A percentile compares a stretch with the other conserved stretches of the same genome.
phyloP scores from a whole-genome alignment of 2,113 vertebrate genomes.

The Ochotona princeps region DNA sequence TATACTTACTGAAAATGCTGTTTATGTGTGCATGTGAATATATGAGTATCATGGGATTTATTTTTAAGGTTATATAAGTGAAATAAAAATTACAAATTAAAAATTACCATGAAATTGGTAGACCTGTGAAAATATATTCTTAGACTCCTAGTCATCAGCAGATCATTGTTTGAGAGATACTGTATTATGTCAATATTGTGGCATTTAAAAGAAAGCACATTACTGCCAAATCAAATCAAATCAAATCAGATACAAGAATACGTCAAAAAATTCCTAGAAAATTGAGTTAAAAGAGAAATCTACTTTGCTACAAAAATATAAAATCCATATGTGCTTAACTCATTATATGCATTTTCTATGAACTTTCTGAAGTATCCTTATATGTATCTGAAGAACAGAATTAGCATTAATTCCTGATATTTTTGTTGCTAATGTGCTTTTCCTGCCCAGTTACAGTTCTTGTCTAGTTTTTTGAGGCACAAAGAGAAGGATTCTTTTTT shows the following conservation, averaged over 20 bases:
- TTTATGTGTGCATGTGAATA: not conserved
- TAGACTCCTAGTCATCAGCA: not conserved
- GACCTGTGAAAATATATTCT: not conserved
- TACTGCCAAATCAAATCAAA: not conserved
- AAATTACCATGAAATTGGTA: slow-evolving; percentile 17
- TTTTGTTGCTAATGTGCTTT: slow-evolving; percentile 36
- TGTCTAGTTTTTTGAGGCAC: not conserved
- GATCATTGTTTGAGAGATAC: not conserved
- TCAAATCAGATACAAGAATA: not conserved
- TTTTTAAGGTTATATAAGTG: slow-evolving; percentile 4
- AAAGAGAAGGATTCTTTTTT: not conserved
- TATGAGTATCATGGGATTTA: not conserved
- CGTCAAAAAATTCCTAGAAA: too few relatives aligned
- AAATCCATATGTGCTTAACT: too few relatives aligned
- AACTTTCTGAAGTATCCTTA: too few relatives aligned
- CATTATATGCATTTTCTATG: too few relatives aligned
- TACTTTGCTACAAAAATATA: too few relatives aligned
- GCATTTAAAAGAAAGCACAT: slow-evolving; percentile 6
- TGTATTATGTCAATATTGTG: not conserved
- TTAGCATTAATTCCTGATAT: not conserved
- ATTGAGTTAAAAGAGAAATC: too few relatives aligned
- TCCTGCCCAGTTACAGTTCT: slow-evolving; percentile 11
- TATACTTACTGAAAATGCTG: not conserved
- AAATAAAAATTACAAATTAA: slow-evolving; percentile 38
- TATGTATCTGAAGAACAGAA: not conserved